Evolutionary conservation across 2,113 vertebrate genomes (phyloP).

Genomic region (Agelaius phoeniceus): DNA sequence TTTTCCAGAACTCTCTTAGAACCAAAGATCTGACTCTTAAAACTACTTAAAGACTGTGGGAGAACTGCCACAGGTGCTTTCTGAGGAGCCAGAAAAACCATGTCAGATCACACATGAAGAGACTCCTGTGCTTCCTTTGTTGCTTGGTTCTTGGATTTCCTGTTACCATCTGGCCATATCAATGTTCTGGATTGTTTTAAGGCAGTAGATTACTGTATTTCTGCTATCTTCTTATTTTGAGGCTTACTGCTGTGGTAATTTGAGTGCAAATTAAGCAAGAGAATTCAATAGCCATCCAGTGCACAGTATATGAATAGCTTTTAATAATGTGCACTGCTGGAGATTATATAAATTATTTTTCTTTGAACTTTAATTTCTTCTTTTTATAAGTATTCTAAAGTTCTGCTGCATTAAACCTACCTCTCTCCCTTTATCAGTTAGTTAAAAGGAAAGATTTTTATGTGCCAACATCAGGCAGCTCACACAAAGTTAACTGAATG

Average conservation of each 20-base stretch:
- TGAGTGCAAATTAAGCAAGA: not conserved
- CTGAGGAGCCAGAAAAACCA: not conserved
- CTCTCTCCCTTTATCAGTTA: constrained; percentile 2
- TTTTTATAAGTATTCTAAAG: not conserved
- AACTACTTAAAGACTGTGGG: not conserved
- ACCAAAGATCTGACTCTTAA: not conserved
- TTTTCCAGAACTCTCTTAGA: not conserved
- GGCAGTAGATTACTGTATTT: not conserved
- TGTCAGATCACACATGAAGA: not conserved
- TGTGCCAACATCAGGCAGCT: not conserved
- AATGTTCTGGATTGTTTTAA: not conserved
- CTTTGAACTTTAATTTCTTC: constrained; percentile 38
- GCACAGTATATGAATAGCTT: not conserved
- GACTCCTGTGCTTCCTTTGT: not conserved
- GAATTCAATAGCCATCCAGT: not conserved
- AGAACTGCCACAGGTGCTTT: not conserved
- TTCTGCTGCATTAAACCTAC: not conserved
- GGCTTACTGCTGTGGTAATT: not conserved
- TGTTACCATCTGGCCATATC: not conserved
- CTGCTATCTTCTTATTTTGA: not conserved
- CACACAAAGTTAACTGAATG: not conserved
- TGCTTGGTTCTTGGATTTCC: not conserved
- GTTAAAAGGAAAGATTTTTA: constrained; percentile 4
- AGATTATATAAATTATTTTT: constrained; percentile 6
- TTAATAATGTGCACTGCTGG: constrained; percentile 21